Evolutionary conservation across 2,797 vertebrate genomes (phyloP).

Genomic region (Pseudopleuronectes americanus): DNA sequence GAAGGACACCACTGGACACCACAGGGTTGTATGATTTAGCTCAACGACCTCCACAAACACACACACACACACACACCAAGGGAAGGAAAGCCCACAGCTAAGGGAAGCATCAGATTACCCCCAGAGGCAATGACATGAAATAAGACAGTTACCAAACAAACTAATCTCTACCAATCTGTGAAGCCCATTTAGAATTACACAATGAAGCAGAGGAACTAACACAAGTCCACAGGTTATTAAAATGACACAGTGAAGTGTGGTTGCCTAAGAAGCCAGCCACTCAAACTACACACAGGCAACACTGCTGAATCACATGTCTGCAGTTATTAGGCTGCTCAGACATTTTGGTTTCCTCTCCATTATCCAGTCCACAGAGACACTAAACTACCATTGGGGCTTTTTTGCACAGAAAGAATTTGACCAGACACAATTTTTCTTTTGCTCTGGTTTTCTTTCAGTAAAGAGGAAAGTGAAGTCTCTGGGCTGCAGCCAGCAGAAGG

Average conservation of each 20-base stretch:
- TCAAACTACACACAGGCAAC: slow-evolving; percentile 4
- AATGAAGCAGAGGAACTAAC: slow-evolving; percentile 1
- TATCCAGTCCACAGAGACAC: background rate
- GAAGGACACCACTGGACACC: slow-evolving; percentile 42
- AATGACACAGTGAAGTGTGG: background rate
- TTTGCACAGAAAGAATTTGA: background rate
- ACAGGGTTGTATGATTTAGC: slow-evolving; percentile 56
- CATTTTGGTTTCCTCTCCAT: background rate
- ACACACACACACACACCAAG: slow-evolving; percentile 4
- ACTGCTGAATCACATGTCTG: background rate
- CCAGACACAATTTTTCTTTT: background rate
- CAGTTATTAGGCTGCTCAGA: background rate
- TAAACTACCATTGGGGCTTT: background rate
- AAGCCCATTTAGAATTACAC: slow-evolving; percentile 19
- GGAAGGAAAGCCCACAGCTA: slow-evolving; percentile 11
- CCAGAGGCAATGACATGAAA: slow-evolving; percentile 16
- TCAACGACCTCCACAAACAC: slow-evolving; percentile 31
- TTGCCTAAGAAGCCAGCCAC: background rate
- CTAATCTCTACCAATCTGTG: background rate
- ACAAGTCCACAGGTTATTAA: slow-evolving; percentile 7
- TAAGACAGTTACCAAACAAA: slow-evolving; percentile 15
- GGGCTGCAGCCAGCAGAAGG: background rate
- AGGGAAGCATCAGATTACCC: slow-evolving; percentile 4
- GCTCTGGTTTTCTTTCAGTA: background rate
- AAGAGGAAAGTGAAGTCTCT: background rate